These are phyloP conservation scores for Reinhardtius hippoglossoides DNA, from an alignment of 2,113 vertebrate species.

Conservation along the genomic window DNA sequence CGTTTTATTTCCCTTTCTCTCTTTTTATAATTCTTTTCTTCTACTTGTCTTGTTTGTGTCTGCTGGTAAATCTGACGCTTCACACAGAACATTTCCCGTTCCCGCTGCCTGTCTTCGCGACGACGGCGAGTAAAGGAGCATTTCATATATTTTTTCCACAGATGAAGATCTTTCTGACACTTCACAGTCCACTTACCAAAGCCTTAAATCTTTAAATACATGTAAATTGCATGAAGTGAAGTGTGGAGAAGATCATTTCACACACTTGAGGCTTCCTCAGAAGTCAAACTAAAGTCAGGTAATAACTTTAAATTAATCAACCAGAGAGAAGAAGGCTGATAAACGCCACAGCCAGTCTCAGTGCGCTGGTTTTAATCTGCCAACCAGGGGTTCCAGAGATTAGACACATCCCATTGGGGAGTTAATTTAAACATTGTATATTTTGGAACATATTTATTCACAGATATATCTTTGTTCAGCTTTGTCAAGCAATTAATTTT, in stretches of 20 bases:
- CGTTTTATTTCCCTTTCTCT: constrained; percentile 3
- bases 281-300: not conserved
- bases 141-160: not conserved
- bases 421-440: constrained; percentile 34
- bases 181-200: constrained; percentile 55
- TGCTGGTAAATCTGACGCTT: constrained; percentile 17
- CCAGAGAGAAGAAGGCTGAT: not conserved
- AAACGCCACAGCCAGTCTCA: constrained; percentile 21
- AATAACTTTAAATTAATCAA: not conserved
- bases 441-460: constrained; percentile 19
- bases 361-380: constrained; percentile 39
- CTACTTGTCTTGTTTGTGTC: constrained; percentile 9
- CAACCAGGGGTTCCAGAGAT: not conserved
- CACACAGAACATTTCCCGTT: not conserved
- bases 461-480: constrained; percentile 32
- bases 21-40: not conserved
- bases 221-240: constrained; percentile 58
- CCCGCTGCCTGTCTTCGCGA: not conserved
- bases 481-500: constrained; percentile 20
- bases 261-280: not conserved
- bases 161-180: constrained; percentile 31
- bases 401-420: not conserved
- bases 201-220: constrained; percentile 14
- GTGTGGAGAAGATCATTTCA: not conserved
- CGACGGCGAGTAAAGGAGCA: constrained; percentile 13